Percentiles rank a stretch among this genome's conserved stretches.
Evolutionary conservation across 2,888 invertebrate genomes (phyloP).

Genomic region (Morpho deidamia): DNA sequence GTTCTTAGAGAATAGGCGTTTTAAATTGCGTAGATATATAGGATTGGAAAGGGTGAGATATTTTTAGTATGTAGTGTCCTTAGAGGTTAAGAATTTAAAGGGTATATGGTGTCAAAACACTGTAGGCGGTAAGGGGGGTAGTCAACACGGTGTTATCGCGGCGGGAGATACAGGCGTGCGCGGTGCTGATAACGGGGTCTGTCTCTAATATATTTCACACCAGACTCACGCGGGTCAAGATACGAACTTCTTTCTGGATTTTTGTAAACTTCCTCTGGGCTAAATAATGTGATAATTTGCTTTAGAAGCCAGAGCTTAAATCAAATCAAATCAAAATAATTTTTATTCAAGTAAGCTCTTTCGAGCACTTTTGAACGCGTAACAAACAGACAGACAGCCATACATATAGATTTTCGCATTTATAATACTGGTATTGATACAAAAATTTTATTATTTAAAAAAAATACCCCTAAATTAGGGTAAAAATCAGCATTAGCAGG

Average conservation of each 20-base stretch:
- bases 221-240: slow-evolving; percentile 26
- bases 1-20: too few relatives aligned
- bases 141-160: slow-evolving; percentile 24
- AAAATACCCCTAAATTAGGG: not conserved
- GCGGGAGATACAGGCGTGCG: slow-evolving; percentile 44
- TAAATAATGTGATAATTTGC: too few relatives aligned
- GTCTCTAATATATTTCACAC: slow-evolving; percentile 30
- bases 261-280: too few relatives aligned
- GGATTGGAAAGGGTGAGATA: too few relatives aligned
- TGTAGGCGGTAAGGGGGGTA: slow-evolving; percentile 16
- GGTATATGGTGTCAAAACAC: slow-evolving; percentile 17
- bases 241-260: slow-evolving; percentile 12
- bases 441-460: too few relatives aligned
- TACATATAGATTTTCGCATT: too few relatives aligned
- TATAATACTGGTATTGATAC: too few relatives aligned
- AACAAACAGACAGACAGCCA: too few relatives aligned
- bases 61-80: not conserved
- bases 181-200: slow-evolving; percentile 39
- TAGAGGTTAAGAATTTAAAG: slow-evolving; percentile 20
- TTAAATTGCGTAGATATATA: too few relatives aligned
- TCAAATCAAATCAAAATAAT: too few relatives aligned
- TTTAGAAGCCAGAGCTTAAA: not conserved
- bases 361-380: too few relatives aligned
- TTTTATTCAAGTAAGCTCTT: too few relatives aligned
- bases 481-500: not conserved